Evolutionary conservation across 2,113 vertebrate species (phyloP).

Genomic region (Tenebrosternarchus preto): DNA sequence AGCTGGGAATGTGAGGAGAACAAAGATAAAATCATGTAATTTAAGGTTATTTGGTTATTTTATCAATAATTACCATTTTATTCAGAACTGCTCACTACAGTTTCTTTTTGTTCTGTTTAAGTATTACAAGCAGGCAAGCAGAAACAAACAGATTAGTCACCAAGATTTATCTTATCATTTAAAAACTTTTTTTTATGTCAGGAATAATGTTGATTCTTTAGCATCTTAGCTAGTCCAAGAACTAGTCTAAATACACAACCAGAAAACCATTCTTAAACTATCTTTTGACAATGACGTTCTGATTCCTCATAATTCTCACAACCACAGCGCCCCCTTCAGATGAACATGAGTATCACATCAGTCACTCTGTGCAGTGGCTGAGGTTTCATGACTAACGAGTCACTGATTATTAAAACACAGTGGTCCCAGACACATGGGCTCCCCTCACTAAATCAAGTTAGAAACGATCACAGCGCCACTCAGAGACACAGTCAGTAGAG

Average conservation of each 20-base stretch:
- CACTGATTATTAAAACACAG: conserved; percentile 9
- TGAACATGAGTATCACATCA: background rate
- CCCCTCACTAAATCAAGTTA: background rate
- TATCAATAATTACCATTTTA: background rate
- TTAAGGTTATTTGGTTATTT: background rate
- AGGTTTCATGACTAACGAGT: background rate
- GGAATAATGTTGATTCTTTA: background rate
- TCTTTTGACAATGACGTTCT: background rate
- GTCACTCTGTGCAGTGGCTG: background rate
- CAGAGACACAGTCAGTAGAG: background rate
- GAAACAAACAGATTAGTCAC: too few species aligned
- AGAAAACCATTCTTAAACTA: background rate
- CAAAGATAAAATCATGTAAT: background rate
- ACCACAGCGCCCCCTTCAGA: background rate
- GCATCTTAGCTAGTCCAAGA: background rate
- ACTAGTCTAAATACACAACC: background rate
- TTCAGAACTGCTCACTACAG: background rate
- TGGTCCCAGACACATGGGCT: background rate
- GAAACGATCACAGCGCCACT: background rate
- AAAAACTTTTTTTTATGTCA: too few species aligned
- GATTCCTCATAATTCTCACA: background rate
- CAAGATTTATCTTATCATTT: too few species aligned
- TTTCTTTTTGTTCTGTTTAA: background rate
- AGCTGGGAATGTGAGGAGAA: background rate
- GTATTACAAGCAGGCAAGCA: background rate